Conservation (phyloP, 2,113 vertebrate species). For the Cinclus mexicanus region DNA sequence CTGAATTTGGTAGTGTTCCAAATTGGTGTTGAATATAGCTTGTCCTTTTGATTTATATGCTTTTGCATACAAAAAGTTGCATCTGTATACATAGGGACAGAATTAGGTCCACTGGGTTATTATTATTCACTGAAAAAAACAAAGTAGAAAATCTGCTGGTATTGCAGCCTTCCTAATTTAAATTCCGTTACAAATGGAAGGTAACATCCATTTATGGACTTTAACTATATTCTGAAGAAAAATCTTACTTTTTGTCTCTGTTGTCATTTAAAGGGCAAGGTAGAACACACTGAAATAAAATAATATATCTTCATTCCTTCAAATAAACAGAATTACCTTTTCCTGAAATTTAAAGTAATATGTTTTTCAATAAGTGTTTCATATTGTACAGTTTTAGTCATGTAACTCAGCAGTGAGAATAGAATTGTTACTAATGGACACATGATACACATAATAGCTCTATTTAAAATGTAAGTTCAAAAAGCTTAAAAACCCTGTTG, state of each 20-base stretch:
- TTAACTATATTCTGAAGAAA: neutral
- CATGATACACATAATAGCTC: neutral
- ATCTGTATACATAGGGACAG: neutral
- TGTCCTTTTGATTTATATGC: constrained; percentile 19
- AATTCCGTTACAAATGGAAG: neutral
- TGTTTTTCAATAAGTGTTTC: neutral
- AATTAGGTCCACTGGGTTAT: neutral
- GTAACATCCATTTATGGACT: neutral
- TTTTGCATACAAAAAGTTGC: neutral
- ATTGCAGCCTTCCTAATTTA: neutral
- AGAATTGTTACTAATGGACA: neutral
- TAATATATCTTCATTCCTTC: neutral
- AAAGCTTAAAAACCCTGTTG: neutral
- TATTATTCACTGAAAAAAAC: neutral
- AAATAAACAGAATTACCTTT: neutral
- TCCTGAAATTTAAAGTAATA: neutral
- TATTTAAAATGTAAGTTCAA: neutral
- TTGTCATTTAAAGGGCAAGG: neutral
- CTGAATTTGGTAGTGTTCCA: neutral
- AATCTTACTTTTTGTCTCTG: neutral
- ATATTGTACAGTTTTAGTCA: neutral
- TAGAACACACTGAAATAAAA: neutral
- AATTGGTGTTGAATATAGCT: neutral
- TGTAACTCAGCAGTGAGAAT: neutral
- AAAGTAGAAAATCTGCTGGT: neutral